phyloP scores from a whole-genome alignment of 2,797 vertebrate species.

The Astyanax mexicanus region DNA sequence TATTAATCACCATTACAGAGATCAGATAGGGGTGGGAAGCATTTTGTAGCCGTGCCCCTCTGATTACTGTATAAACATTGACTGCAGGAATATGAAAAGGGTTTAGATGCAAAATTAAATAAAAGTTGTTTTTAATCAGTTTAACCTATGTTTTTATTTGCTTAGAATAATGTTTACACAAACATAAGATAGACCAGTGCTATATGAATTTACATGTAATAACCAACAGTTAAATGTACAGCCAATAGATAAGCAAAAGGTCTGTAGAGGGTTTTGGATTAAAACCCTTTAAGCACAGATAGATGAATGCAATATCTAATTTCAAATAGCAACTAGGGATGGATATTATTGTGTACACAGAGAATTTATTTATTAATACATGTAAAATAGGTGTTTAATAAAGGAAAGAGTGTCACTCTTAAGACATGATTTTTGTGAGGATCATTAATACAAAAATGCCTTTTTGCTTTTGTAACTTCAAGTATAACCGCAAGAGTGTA shows the following conservation, averaged over 20 bases:
- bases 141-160: too few species aligned
- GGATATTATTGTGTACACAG: neutral
- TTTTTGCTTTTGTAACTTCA: neutral
- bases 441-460: too few species aligned
- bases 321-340: neutral
- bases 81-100: too few species aligned
- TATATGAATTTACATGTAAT: too few species aligned
- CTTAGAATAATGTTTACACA: too few species aligned
- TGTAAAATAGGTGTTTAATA: neutral
- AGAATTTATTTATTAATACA: neutral
- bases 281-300: too few species aligned
- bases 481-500: slow-evolving; percentile 8
- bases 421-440: neutral
- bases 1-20: slow-evolving; percentile 57
- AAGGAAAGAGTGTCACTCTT: neutral
- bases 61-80: neutral
- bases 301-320: neutral
- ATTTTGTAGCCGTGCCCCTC: slow-evolving; percentile 5
- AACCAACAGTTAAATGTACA: too few species aligned
- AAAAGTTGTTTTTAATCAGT: too few species aligned
- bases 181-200: too few species aligned
- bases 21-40: slow-evolving; percentile 16
- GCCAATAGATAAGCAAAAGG: too few species aligned
- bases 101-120: too few species aligned
- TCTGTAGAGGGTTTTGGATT: too few species aligned